Evolutionary conservation across 37 sponge, comb jelly and placozoan species (phyloP), one percentile per base, ranked within the genome.

Genomic region (Haliclona indistincta): DNA sequence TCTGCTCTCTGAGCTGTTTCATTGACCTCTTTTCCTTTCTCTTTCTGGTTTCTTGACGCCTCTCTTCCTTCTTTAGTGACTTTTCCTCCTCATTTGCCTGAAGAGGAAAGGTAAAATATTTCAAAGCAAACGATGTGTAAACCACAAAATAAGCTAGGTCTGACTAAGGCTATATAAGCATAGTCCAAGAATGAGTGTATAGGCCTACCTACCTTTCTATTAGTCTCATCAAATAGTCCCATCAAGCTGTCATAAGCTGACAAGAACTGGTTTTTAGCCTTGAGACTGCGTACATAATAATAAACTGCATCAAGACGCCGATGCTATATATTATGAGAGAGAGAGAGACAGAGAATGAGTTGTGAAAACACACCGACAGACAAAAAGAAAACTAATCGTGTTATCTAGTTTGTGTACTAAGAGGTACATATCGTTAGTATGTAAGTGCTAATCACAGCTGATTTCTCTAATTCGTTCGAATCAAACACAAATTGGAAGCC

Each of bases 181-280:
- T 3, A 17, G 13, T 19, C 39, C 8, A 67, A 13, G 41, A 10
- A 6, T 17, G 23, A 11, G 36, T 17, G 23, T 10, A 19, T 67
- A 28, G n/a, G 28, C 0, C 40, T 52, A 32, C 64, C 33, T 40
- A 87, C 89, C 77, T 92, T 92, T 56, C 73, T 93, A 68, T 68
- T 49, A 44, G 82, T 73, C 0, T 88, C 83, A 3, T 88, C 90
- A 43, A 93, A 85, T 22, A 93, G 65, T 1, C 79, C 83, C 38
- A 82, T 82, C 15, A 93, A 76, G 43, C 83, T 85, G 56, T 95
- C 95, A n/a, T 79, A 56, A n/a, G 93, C 95, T 2, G 86, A 88
- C 49, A 82, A 64, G 42, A 88, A 77, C 19, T 85, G 89, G 19
- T 43, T 76, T 42, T 61, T 67, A n/a, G 92, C 85, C 37, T 45